Evolutionary conservation across 1,140 invertebrate genomes (phyloP).

Genomic region (Drosophila saltans): DNA sequence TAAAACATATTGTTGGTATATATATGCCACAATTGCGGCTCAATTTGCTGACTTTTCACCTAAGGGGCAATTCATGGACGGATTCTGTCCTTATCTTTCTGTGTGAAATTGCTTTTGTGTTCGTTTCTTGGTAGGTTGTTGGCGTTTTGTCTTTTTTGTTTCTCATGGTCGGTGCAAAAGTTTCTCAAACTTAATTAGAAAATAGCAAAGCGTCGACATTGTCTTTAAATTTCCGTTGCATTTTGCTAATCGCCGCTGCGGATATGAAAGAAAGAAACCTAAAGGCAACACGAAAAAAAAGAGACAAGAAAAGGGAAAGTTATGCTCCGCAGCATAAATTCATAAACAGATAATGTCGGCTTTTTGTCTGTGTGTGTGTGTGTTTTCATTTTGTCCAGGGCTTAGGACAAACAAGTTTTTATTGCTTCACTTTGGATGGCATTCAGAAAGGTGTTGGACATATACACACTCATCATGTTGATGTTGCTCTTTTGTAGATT

Average conservation of each 20-base stretch:
- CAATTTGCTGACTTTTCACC: constrained; percentile 6
- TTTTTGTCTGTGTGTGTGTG: background rate
- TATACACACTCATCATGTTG: constrained; percentile 4
- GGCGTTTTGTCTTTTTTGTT: constrained; percentile 6
- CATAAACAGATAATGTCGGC: constrained; percentile 75
- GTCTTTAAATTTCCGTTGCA: constrained; percentile 77
- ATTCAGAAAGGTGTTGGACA: constrained; percentile 50
- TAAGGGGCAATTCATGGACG: background rate
- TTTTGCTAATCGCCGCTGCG: constrained; percentile 67
- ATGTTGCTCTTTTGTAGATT: constrained; percentile 53
- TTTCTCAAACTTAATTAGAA: constrained; percentile 68
- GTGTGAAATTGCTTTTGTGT: constrained; percentile 44
- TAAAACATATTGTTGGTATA: constrained; percentile 46
- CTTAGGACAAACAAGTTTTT: constrained; percentile 63
- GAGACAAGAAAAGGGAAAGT: constrained; percentile 31
- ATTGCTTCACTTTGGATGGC: constrained; percentile 44
- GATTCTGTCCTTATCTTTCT: constrained; percentile 18
- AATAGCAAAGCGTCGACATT: constrained; percentile 18
- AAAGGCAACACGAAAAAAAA: background rate
- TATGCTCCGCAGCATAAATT: constrained; percentile 67
- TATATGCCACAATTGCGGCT: constrained; percentile 19
- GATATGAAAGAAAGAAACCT: constrained; percentile 65
- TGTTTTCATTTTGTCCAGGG: constrained; percentile 60
- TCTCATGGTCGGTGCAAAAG: constrained; percentile 33
- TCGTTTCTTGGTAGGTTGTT: background rate